Evolutionary conservation across 2,888 invertebrate genomes (phyloP), one percentile per base, ranked within the genome.

Genomic region (Scaeva pyrastri): DNA sequence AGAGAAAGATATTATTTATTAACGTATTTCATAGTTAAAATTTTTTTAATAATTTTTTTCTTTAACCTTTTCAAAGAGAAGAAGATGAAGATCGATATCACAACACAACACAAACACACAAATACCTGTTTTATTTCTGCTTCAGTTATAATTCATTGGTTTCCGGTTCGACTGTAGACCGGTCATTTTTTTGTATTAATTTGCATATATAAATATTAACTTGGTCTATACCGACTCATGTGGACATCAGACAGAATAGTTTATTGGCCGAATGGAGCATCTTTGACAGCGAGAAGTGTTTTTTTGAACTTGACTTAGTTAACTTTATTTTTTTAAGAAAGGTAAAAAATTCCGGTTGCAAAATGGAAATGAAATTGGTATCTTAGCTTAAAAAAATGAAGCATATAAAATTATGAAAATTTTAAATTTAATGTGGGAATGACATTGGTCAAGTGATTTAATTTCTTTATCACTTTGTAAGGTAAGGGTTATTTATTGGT

Each of bases 291-390:
- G n/a, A n/a, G n/a, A n/a, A n/a, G n/a, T n/a, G 16, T 11, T 5
- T 6, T 19, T 66, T 66, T n/a, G 64, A 66, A 66, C 64, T 66
- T 66, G 64, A 66, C 64, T 66, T 19, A 48, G 64, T 43, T 23
- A 31, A 5, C 50, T 50, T 2, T 21, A 11, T 11, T 11, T n/a
- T 10, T 7, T 7, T 2, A 7, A 5, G 7, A 12, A 14, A 31
- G 26, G 39, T 12, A 39, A 36, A 48, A 31, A 14, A 66, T 66
- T 48, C 64, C 43, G 64, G 48, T 66, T 66, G 48, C 31, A 48
- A 48, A 66, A 48, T 26, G 5, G 0, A 31, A 19, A 31, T 5
- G 12, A 41, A 48, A 66, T 19, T 66, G 12, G 64, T 48, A 4
- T 62, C 7, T 16, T 12, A 48, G 48, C n/a, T n/a, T 4, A 43